Evolutionary conservation across 1,140 invertebrate genomes (phyloP).

Genomic region (Tyrophagus putrescentiae): DNA sequence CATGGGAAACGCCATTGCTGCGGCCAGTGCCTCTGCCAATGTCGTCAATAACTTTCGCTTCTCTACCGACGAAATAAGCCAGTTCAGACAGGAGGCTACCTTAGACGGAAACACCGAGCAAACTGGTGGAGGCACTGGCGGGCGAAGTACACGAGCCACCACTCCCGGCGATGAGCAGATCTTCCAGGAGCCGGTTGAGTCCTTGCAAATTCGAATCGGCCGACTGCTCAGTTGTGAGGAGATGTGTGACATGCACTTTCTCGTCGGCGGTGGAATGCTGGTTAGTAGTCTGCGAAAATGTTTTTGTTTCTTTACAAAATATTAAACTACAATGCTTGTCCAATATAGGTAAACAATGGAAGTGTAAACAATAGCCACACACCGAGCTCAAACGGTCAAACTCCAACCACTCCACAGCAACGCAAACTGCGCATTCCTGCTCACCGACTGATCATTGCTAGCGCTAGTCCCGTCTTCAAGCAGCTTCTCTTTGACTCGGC

Average conservation of each 20-base stretch:
- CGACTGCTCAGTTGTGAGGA: conserved; percentile 12
- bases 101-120: neutral
- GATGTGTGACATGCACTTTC: conserved; percentile 17
- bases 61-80: neutral
- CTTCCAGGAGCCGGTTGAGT: conserved; percentile 5
- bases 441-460: conserved; percentile 62
- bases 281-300: no score
- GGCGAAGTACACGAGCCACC: conserved; percentile 11
- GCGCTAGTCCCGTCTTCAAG: conserved; percentile 66
- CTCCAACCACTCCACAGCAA: neutral
- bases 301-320: no score
- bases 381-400: neutral
- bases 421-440: conserved; percentile 32
- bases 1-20: no score
- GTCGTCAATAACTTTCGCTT: neutral
- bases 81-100: conserved; percentile 2
- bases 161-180: conserved; percentile 14
- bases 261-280: neutral
- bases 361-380: neutral
- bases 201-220: neutral
- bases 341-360: neutral
- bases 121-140: neutral
- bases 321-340: no score
- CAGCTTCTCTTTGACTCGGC: conserved; percentile 59
- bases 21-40: neutral